Conservation (phyloP, 2,797 vertebrate species). For the Pyrocephalus nanus region DNA sequence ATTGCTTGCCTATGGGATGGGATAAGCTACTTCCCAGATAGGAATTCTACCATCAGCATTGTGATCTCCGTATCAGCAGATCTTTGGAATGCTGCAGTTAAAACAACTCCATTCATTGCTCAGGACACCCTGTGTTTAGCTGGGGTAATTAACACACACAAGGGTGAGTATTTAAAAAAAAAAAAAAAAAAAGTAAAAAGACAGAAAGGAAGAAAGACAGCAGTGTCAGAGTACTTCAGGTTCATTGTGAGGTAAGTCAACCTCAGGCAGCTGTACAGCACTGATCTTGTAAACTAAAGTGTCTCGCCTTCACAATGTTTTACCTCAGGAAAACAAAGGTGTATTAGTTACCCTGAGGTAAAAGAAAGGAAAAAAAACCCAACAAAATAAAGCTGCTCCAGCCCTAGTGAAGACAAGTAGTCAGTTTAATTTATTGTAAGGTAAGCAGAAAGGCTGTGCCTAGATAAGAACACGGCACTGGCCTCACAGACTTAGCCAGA, state of each 20-base stretch:
- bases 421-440: constrained; percentile 17
- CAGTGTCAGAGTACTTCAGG: neutral
- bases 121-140: neutral
- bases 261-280: neutral
- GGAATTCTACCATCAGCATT: neutral
- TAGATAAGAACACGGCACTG: neutral
- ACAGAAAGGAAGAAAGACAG: neutral
- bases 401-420: neutral
- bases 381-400: neutral
- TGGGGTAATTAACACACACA: neutral
- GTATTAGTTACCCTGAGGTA: neutral
- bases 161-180: neutral
- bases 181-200: neutral
- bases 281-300: neutral
- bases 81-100: neutral
- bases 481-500: neutral
- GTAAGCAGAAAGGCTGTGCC: neutral
- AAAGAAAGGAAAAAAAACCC: neutral
- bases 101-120: neutral
- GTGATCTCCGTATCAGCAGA: neutral
- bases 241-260: neutral
- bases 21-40: neutral
- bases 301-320: neutral
- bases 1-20: neutral
- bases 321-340: neutral